phyloP scores from a whole-genome alignment of 2,888 invertebrate species.

The Nephrotoma appendiculata region DNA sequence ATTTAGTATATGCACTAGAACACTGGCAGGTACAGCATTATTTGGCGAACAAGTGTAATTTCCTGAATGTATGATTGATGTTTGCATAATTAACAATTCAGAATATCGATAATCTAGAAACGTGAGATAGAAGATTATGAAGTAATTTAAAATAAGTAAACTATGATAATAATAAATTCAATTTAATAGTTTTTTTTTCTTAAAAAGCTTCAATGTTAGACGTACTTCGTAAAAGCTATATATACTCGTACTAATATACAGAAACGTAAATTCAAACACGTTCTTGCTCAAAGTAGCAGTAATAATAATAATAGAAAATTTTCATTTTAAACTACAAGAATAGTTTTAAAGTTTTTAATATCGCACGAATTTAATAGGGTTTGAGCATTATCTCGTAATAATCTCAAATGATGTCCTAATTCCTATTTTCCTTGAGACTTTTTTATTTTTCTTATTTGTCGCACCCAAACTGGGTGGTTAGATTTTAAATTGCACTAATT shows the following conservation, averaged over 20 bases:
- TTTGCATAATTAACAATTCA: constrained; percentile 2
- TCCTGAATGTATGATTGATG: constrained; percentile 48
- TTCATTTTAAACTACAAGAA: not conserved
- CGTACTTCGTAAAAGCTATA: not conserved
- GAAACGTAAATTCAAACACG: not conserved
- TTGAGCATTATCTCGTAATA: not conserved
- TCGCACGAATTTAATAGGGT: not conserved
- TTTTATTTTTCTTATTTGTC: not conserved
- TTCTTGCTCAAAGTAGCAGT: not conserved
- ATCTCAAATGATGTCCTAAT: not conserved
- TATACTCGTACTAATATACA: not conserved
- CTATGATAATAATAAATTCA: not conserved
- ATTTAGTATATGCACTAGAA: constrained; percentile 79
- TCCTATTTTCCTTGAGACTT: not conserved
- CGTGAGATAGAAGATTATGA: not conserved
- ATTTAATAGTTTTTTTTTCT: not conserved
- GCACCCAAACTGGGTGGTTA: not conserved
- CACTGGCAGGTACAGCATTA: constrained; percentile 76
- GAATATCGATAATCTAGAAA: constrained; percentile 2
- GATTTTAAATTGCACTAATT: not conserved
- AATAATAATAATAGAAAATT: not conserved
- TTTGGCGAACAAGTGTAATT: constrained; percentile 83
- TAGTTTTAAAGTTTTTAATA: not conserved
- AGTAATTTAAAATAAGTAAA: not conserved
- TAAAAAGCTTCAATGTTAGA: not conserved